Evolutionary conservation across 2,888 invertebrate genomes (phyloP), one percentile per base, ranked within the genome.

Genomic region (Monoplex corrugatus): DNA sequence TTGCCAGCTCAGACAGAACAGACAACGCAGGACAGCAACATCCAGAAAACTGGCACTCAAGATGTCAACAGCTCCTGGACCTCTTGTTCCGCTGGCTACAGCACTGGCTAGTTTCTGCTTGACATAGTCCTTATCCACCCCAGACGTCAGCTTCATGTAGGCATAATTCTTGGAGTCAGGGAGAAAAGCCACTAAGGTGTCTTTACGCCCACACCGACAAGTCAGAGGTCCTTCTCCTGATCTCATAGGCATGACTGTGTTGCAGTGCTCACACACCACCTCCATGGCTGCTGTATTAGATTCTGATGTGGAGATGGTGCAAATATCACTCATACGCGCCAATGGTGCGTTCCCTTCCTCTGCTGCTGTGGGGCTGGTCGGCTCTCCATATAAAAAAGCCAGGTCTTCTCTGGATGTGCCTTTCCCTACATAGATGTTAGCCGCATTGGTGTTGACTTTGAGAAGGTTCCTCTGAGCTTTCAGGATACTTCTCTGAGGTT

Each of bases 1-100:
- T 95, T 98, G 98, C 99, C 99, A 99, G 95, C 99, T 98, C 0
- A 98, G 97, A 90, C 99, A 98, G 95, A 99, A 99, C 28, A 99
- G 97, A 95, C 99, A 99, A 87, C 99, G 97, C 88, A 99, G 96
- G 0, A 99, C 99, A 2, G 99, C 98, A 0, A 99, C 98, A 96
- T 99, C 99, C 89, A 99, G 97, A 96, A 99, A 99, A 0, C 99
- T 99, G 0, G 99, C 99, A 38, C 94, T 94, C 28, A 95, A 92
- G 44, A 95, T 93, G 89, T 96, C 96, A 75, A 93, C 87, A 32
- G 91, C 89, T 16, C 91, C 91, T 10, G 93, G 92, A 8, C 93
- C 94, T 84, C 93, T 92, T 1, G 93, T 91, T 5, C 94, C 94
- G 91, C 94, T 95, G 40, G 94, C 94, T 3, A 93, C 93, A 68